phyloP scores from a whole-genome alignment of 1,140 invertebrate genomes.

The Thalassaphorura encarpata region DNA sequence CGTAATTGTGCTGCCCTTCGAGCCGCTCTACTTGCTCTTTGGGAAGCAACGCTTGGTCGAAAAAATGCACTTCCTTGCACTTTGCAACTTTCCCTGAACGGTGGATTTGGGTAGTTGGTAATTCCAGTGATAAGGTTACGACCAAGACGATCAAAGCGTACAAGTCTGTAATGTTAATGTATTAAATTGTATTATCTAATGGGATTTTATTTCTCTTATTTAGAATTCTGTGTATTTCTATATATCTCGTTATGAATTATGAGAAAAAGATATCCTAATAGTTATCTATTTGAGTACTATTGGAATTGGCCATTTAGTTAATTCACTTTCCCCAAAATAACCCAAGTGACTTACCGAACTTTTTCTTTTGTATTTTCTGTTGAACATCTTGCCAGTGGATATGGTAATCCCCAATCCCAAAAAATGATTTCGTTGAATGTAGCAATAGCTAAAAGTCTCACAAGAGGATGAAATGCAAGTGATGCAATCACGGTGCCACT shows the following conservation, averaged over 20 bases:
- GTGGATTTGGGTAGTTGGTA: slow-evolving; percentile 47
- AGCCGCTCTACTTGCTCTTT: too few species aligned
- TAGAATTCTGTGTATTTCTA: too few species aligned
- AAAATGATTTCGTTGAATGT: slow-evolving; percentile 75
- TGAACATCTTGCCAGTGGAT: slow-evolving; percentile 60
- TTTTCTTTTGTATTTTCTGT: slow-evolving; percentile 62
- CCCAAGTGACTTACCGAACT: slow-evolving; percentile 51
- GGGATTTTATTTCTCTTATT: neutral
- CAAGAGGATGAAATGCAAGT: slow-evolving; percentile 73
- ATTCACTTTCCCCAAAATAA: neutral
- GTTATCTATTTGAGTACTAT: too few species aligned
- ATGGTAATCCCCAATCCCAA: slow-evolving; percentile 71
- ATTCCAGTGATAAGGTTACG: slow-evolving; percentile 77
- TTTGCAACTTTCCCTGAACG: slow-evolving; percentile 12
- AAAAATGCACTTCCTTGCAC: slow-evolving; percentile 2
- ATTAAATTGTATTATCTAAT: slow-evolving; percentile 9
- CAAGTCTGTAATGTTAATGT: slow-evolving; percentile 54
- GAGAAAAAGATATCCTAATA: too few species aligned
- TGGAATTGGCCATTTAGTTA: too few species aligned
- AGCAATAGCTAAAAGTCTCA: slow-evolving; percentile 71
- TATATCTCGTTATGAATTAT: too few species aligned
- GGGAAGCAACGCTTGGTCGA: too few species aligned
- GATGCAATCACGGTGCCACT: slow-evolving; percentile 68
- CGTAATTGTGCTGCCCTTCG: too few species aligned
- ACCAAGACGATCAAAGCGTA: slow-evolving; percentile 71